Evolutionary conservation across 2,797 vertebrate species (phyloP), one percentile per base, ranked within the genome.

Genomic region (Lepilemur ruficaudatus): DNA sequence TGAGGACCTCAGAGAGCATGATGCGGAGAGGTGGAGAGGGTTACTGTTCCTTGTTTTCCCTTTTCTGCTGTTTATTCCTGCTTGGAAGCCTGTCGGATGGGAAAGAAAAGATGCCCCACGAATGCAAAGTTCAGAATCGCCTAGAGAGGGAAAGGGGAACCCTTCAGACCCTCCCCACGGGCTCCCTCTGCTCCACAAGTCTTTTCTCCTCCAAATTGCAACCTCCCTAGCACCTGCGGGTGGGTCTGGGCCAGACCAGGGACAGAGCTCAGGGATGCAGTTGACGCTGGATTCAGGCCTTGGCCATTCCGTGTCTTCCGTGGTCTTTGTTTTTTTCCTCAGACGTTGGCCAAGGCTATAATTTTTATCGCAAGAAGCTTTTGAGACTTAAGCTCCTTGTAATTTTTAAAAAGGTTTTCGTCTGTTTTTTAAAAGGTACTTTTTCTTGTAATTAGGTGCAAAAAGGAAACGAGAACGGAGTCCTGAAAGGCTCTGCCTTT

Each of bases 341-440:
- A 10, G n/a, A 8, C 48, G 23, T 35, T 57, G 78, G 57, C 38
- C 78, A 89, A 59, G 28, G 61, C 91, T 92, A 14, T 82, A 35
- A 72, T 92, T 84, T 96, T 93, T 87, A 92, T 81, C 75, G 70
- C 87, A 35, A 73, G 72, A 65, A 83, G 79, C 75, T 94, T 96
- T 81, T 69, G 82, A 82, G 93, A 91, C 38, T 93, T 85, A 93
- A 93, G 80, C n/a, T 41, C 57, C 91, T 89, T 48, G 63, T 67
- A 50, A 59, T 85, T 81, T 43, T 46, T 73, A 57, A 79, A 30
- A 43, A 41, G 43, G 7, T 1, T 76, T 92, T 93, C 70, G 76
- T 79, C 73, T 78, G 52, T 73, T 48, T 67, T 95, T 55, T 28
- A 43, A 69, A 91, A 72, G 70, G 69, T 59, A 46, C 28, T 55